A percentile compares a stretch with the other conserved stretches of the same genome.
Conservation (phyloP, 1,140 invertebrate genomes). For the Cryptotermes secundus region DNA sequence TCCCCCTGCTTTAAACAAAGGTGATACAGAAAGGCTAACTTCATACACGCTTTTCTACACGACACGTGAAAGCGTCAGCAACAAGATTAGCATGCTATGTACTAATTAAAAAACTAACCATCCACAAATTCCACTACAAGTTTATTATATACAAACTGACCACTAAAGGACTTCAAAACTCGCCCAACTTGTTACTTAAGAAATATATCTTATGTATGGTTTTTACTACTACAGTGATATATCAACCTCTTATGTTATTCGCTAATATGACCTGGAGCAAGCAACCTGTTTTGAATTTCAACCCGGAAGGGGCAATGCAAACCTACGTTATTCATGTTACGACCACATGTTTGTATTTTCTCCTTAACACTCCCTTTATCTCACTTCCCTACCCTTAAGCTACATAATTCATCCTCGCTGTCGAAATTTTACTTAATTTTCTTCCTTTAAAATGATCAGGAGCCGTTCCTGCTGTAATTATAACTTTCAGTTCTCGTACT, state of each 20-base stretch:
- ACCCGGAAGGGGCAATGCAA: conserved; percentile 3
- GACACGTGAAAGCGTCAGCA: too few species aligned
- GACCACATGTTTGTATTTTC: background rate
- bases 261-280: background rate
- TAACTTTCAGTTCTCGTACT: too few species aligned
- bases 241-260: background rate
- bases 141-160: background rate
- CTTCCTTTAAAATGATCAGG: background rate
- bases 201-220: background rate
- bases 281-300: background rate
- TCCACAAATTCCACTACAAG: background rate
- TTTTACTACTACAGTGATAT: background rate
- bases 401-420: background rate
- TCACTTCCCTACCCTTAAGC: background rate
- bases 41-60: too few species aligned
- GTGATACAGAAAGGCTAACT: too few species aligned
- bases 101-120: background rate
- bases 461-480: background rate
- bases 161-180: background rate
- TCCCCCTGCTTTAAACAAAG: too few species aligned
- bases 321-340: background rate
- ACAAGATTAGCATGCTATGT: background rate
- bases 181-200: background rate
- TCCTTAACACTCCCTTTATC: background rate
- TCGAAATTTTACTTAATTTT: background rate